These are phyloP conservation scores for Lordiphosa collinella DNA, from an alignment of 1,140 invertebrate genomes.

Conservation along the genomic window DNA sequence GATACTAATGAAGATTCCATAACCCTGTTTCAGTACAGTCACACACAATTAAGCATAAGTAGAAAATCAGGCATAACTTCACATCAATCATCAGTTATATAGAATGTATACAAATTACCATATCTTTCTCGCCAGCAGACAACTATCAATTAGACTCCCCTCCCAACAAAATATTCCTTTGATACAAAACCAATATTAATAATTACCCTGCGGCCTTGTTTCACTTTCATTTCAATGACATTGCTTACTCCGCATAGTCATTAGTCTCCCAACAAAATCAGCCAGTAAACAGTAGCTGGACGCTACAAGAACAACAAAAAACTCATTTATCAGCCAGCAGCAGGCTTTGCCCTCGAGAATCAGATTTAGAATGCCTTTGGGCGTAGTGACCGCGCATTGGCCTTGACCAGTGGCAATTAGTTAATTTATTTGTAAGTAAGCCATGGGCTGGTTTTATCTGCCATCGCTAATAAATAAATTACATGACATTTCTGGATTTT, in stretches of 20 bases:
- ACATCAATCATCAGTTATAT: not conserved
- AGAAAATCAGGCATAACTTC: no score
- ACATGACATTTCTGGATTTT: slow-evolving; percentile 42
- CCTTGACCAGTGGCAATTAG: slow-evolving; percentile 59
- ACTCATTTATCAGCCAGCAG: slow-evolving; percentile 37
- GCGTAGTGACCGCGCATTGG: slow-evolving; percentile 13
- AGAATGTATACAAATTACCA: slow-evolving; percentile 1
- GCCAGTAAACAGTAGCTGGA: slow-evolving; percentile 14
- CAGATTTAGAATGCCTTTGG: slow-evolving; percentile 29
- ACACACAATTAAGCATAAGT: no score
- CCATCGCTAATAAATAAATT: slow-evolving; percentile 70
- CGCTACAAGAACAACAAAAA: slow-evolving; percentile 7
- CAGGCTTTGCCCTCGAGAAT: slow-evolving; percentile 43
- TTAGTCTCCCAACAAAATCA: slow-evolving; percentile 16
- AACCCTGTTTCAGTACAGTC: no score
- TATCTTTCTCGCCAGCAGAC: not conserved
- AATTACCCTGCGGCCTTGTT: slow-evolving; percentile 14
- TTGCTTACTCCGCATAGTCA: slow-evolving; percentile 11
- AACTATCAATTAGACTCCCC: not conserved
- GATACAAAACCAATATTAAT: slow-evolving; percentile 10
- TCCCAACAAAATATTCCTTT: not conserved
- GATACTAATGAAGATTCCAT: no score
- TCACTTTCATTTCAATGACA: not conserved
- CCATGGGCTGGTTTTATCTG: slow-evolving; percentile 40
- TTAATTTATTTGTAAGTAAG: slow-evolving; percentile 56